Conservation (phyloP, 2,888 invertebrate species). For the Unio pictorum region DNA sequence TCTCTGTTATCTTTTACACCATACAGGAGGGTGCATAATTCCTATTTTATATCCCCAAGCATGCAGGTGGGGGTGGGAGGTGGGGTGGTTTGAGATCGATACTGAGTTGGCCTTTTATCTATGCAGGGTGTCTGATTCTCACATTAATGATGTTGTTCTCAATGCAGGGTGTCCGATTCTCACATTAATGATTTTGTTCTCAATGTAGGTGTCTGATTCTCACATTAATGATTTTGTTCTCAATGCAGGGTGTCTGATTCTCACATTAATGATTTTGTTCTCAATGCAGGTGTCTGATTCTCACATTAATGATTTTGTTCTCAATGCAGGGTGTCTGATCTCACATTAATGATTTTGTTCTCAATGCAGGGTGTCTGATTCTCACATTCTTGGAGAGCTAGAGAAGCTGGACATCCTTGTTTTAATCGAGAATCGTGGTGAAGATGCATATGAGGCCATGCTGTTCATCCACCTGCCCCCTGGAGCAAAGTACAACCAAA, state of each 20-base stretch:
- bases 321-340: slow-evolving; percentile 41
- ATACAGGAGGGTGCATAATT: too few relatives aligned
- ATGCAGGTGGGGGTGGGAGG: too few relatives aligned
- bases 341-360: slow-evolving; percentile 37
- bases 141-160: slow-evolving; percentile 35
- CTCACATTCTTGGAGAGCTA: slow-evolving; percentile 73
- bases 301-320: slow-evolving; percentile 38
- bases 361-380: slow-evolving; percentile 39
- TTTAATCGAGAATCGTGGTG: slow-evolving; percentile 86
- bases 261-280: slow-evolving; percentile 38
- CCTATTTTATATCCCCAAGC: too few relatives aligned
- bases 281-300: slow-evolving; percentile 36
- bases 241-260: slow-evolving; percentile 40
- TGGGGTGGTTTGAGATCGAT: slow-evolving; percentile 66
- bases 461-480: slow-evolving; percentile 84
- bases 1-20: too few relatives aligned
- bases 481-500: slow-evolving; percentile 81
- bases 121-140: slow-evolving; percentile 5
- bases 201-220: slow-evolving; percentile 36
- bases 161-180: slow-evolving; percentile 39
- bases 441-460: slow-evolving; percentile 90
- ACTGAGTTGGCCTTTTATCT: slow-evolving; percentile 85
- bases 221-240: slow-evolving; percentile 38
- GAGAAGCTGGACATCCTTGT: slow-evolving; percentile 86
- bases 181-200: slow-evolving; percentile 39